These are phyloP conservation scores for Tiaroga cobitis DNA, from an alignment of 2,797 vertebrate genomes.

Conservation along the genomic window DNA sequence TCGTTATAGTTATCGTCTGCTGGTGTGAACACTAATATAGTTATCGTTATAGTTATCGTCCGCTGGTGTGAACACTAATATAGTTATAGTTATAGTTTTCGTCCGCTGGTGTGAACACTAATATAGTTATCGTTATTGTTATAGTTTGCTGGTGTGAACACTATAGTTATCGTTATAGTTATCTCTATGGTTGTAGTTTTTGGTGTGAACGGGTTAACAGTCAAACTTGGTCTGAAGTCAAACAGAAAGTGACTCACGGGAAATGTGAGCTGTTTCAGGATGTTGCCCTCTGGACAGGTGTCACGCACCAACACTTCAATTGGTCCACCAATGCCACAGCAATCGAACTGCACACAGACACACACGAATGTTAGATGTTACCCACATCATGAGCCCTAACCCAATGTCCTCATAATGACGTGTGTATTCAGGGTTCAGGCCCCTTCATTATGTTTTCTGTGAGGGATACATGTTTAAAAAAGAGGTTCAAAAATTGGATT, in stretches of 20 bases:
- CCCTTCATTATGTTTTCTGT: no score
- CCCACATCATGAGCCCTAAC: neutral
- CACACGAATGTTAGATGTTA: neutral
- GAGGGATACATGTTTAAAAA: no score
- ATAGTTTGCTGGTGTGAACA: no score
- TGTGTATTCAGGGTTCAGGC: neutral
- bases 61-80: no score
- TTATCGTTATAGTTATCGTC: no score
- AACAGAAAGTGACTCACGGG: slow-evolving; percentile 67
- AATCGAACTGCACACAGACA: slow-evolving; percentile 68
- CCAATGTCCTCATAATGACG: neutral
- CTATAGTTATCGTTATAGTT: neutral
- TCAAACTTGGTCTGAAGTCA: neutral
- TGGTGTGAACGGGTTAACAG: neutral
- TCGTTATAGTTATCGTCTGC: no score
- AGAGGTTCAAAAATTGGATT: no score
- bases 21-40: no score
- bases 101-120: no score
- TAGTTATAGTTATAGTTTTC: no score
- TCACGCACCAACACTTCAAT: slow-evolving; percentile 50
- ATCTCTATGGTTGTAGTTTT: neutral
- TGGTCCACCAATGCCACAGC: slow-evolving; percentile 70
- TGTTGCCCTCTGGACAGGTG: slow-evolving; percentile 63
- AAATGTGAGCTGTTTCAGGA: slow-evolving; percentile 24
- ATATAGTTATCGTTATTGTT: no score